Base-by-base conservation (phyloP, 2,113 vertebrate genomes). In the Ceratotherium simum region DNA sequence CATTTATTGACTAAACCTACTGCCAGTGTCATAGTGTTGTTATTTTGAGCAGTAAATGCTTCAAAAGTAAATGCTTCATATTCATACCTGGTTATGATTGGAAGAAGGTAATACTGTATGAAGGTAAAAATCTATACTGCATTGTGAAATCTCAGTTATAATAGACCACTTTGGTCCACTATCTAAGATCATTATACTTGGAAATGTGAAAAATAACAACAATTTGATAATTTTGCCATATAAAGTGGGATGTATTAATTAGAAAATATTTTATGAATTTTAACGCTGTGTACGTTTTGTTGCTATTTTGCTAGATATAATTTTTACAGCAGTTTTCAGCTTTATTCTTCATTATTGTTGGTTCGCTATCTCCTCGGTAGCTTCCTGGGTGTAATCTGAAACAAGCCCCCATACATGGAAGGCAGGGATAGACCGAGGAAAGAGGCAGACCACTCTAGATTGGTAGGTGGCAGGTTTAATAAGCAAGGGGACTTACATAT, bases 1-100 rank as follows among this genome's bases (percentile, higher is more conserved):
- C 85, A 64, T 81, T 92, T 96, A 94, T 96, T 95, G 82, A 96
- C 33, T 79, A 70, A 76, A 54, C 16, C 83, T 95, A 94, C 95
- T 86, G 64, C n/a, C 64, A 92, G 31, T 90, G 64, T 89, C 70
- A 72, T 39, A 84, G 29, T 73, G 42, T 39, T 95, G 25, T 70
- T 93, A 91, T 64, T 97, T 90, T 80, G 29, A 86, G 14, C 78
- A 51, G 82, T 69, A 94, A 96, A 94, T 92, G 27, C 23, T 92
- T 86, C n/a, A 89, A 12, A 96, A 93, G 58, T 93, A 27, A 21
- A 39, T 42, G 42, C 42, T 42, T 42, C 42, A 42, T 42, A 42
- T 75, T 54, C 27, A n/a, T 84, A 54, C 25, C 25, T 91, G 36
- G 33, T 17, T 95, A 75, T 58, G 21, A 82, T 29, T 86, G 23